Conservation (phyloP, 2,797 vertebrate genomes). For the Pyrocephalus nanus region DNA sequence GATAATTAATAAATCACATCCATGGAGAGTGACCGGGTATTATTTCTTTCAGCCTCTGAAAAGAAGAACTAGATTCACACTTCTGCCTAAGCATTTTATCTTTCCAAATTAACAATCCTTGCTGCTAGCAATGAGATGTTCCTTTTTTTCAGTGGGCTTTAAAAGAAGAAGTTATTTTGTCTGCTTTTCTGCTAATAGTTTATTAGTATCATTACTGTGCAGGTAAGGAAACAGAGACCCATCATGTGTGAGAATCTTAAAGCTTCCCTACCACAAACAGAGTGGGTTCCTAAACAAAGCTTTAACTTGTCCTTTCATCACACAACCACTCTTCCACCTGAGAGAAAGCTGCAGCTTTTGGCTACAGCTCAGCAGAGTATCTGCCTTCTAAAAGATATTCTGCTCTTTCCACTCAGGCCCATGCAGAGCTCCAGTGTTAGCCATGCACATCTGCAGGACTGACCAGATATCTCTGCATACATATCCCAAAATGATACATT, state of each 20-base stretch:
- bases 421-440: not conserved
- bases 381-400: not conserved
- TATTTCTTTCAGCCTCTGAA: not conserved
- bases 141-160: not conserved
- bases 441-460: not conserved
- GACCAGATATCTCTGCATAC: fast-evolving
- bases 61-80: not conserved
- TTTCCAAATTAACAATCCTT: not conserved
- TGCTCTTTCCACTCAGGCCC: not conserved
- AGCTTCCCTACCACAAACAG: not conserved
- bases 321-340: not conserved
- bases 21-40: not conserved
- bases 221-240: not conserved
- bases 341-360: not conserved
- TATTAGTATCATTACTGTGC: not conserved
- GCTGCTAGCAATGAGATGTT: not conserved
- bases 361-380: not conserved
- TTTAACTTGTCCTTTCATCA: not conserved
- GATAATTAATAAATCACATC: constrained; percentile 51
- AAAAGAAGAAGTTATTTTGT: not conserved
- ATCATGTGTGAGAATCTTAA: not conserved
- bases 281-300: not conserved
- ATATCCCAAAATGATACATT: not conserved
- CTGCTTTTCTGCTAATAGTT: not conserved
- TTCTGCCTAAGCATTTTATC: not conserved